Conservation (phyloP, 2,113 vertebrate species). For the Microcebus lehilahytsara region DNA sequence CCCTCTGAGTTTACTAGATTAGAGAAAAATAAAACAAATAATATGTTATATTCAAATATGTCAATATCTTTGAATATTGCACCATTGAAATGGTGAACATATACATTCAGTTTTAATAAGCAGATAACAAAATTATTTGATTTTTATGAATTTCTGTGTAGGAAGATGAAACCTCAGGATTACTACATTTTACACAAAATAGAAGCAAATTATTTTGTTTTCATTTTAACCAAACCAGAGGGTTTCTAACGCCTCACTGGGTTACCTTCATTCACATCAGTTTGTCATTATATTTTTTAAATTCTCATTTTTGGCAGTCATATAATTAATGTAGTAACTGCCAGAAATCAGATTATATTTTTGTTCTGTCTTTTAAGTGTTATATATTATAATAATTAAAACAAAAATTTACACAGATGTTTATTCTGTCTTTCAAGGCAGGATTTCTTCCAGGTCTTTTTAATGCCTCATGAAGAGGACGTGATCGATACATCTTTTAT, state of each 20-base stretch:
- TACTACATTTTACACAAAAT: neutral
- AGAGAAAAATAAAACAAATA: neutral
- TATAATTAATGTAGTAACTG: neutral
- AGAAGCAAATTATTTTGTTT: neutral
- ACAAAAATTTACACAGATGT: neutral
- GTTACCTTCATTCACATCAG: neutral
- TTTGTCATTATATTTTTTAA: neutral
- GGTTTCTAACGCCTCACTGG: neutral
- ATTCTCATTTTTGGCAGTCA: neutral
- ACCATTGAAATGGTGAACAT: neutral
- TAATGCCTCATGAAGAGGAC: neutral
- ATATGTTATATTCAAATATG: neutral
- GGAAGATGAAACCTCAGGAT: neutral
- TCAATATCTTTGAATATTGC: neutral
- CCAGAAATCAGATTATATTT: neutral
- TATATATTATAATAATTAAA: neutral
- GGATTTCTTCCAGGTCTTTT: neutral
- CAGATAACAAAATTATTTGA: neutral
- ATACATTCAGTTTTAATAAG: neutral
- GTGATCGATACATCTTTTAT: neutral
- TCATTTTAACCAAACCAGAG: neutral
- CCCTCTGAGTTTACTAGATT: neutral
- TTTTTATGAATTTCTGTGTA: neutral
- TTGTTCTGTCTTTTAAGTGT: neutral
- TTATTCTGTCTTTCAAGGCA: neutral